Conservation (phyloP, 2,797 vertebrate species). For the Fundulus diaphanus region DNA sequence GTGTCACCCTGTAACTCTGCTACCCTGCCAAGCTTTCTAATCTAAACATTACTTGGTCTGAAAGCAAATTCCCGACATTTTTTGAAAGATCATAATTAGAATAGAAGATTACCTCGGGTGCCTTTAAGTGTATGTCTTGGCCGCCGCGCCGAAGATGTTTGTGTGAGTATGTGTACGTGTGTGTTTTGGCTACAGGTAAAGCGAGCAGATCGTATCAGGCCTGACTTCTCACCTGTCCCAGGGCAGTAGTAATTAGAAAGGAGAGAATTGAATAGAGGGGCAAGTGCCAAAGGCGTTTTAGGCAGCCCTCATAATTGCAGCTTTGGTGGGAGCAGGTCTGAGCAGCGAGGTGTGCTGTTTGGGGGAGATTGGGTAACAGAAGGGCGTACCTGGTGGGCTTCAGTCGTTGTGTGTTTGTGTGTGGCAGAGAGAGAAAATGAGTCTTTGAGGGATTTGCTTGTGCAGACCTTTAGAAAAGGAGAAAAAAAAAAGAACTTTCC, state of each 20-base stretch:
- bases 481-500: slow-evolving; percentile 63
- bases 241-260: slow-evolving; percentile 89
- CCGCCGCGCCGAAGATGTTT: slow-evolving; percentile 51
- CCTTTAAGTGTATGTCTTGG: slow-evolving; percentile 52
- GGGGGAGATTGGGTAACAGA: slow-evolving; percentile 83
- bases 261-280: slow-evolving; percentile 86
- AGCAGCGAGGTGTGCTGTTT: slow-evolving; percentile 83
- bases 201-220: slow-evolving; percentile 87
- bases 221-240: slow-evolving; percentile 90
- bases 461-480: slow-evolving; percentile 64
- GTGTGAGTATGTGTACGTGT: slow-evolving; percentile 50
- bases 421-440: slow-evolving; percentile 41
- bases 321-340: slow-evolving; percentile 88
- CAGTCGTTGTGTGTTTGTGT: slow-evolving; percentile 42
- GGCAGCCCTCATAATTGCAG: slow-evolving; percentile 87
- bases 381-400: slow-evolving; percentile 75
- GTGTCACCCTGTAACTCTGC: slow-evolving; percentile 51
- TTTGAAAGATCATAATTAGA: slow-evolving; percentile 87
- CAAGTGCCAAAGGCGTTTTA: slow-evolving; percentile 81
- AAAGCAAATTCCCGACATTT: slow-evolving; percentile 84
- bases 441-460: slow-evolving; percentile 75
- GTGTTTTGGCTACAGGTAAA: slow-evolving; percentile 87
- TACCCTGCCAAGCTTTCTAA: slow-evolving; percentile 41
- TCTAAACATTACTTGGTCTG: slow-evolving; percentile 77
- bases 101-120: slow-evolving; percentile 80